phyloP scores from a whole-genome alignment of 2,888 invertebrate genomes.

The Arenicola marina region DNA sequence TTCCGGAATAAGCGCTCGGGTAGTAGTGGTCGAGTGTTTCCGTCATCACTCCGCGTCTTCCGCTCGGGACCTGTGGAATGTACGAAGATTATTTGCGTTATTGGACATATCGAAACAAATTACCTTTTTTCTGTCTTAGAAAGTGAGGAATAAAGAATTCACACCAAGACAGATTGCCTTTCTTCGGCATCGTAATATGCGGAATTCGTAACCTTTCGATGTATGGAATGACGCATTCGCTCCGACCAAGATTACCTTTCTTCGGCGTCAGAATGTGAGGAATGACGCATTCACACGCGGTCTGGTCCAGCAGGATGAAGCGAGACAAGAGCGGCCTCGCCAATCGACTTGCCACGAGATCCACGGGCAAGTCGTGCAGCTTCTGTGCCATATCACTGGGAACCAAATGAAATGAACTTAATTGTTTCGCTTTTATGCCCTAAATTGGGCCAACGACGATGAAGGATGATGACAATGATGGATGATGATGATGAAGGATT shows the following conservation, averaged over 20 bases:
- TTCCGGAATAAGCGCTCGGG: slow-evolving; percentile 72
- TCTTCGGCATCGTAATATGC: background rate
- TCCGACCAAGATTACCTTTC: background rate
- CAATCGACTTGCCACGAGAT: slow-evolving; percentile 80
- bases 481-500: too few relatives aligned
- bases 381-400: slow-evolving; percentile 57
- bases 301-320: slow-evolving; percentile 81
- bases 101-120: background rate
- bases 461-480: too few relatives aligned
- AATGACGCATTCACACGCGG: slow-evolving; percentile 73
- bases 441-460: too few relatives aligned
- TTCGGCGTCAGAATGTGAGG: slow-evolving; percentile 70
- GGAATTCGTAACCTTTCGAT: background rate
- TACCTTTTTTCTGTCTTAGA: too few relatives aligned
- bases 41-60: background rate
- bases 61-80: background rate
- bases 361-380: slow-evolving; percentile 76
- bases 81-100: background rate
- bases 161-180: too few relatives aligned
- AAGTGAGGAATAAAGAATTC: background rate
- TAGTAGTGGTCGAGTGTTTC: slow-evolving; percentile 65
- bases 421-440: too few relatives aligned
- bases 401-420: too few relatives aligned
- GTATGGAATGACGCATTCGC: background rate
- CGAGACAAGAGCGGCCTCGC: slow-evolving; percentile 79